Base-by-base conservation (phyloP, 2,888 invertebrate genomes). In the Microdon myrmicae region DNA sequence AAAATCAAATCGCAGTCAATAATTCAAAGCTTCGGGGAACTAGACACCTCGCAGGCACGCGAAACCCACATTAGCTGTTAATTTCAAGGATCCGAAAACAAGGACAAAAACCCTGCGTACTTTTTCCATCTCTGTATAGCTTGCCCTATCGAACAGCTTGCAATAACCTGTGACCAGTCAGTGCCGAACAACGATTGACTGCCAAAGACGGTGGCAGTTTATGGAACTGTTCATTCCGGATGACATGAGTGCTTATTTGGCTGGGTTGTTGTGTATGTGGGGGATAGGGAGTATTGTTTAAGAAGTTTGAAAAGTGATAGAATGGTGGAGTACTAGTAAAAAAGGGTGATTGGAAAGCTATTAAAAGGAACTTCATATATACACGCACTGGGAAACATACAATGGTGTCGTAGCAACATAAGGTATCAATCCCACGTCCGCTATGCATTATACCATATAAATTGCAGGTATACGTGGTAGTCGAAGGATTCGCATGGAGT, bases 21-120 rank as follows among this genome's bases (percentile, higher is more conserved):
- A 58, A 64, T 58, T 64, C 47, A 47, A 22, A 35, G 19, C 28
- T 10, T 23, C 34, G 12, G 19, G 22, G 10, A 6, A 26, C 26
- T 47, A 32, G 37, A 8, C 44, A 48, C 39, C 31, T 32, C 34
- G 32, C 25, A 49, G n/a, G n/a, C 69, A 69, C 68, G 69, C 69
- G 56, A 69, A 67, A 60, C 41, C 34, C 32, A 43, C 66, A 69
- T 69, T 69, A 68, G 60, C 64, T 67, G 66, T 68, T 60, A 66
- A 49, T 56, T 60, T 64, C 35, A 47, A 38, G 35, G 41, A 41
- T 25, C 31, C 22, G 8, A 4, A 51, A 39, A 43, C 12, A 53
- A 35, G 19, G 17, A 31, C 13, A 39, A 48, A 31, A 37, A 29
- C 17, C 20, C 10, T 25, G 10, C 2, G n/a, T 10, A n/a, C 10